A percentile compares a stretch with the other conserved stretches of the same genome.
These are phyloP conservation scores for Pipistrellus kuhlii DNA, from an alignment of 2,797 vertebrate genomes.

Conservation along the genomic window DNA sequence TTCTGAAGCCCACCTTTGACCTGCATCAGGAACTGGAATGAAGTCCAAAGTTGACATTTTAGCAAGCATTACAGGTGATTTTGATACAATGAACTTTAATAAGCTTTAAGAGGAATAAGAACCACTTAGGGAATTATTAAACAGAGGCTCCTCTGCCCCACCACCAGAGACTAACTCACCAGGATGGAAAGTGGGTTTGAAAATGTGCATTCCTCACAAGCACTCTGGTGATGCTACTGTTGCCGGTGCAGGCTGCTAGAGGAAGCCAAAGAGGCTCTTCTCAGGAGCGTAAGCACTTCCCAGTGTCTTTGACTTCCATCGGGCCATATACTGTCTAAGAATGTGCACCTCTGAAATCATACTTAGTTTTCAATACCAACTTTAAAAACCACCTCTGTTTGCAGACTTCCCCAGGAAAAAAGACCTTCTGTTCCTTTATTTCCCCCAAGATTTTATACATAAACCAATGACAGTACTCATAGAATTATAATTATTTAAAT, in stretches of 20 bases:
- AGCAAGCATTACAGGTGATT: background rate
- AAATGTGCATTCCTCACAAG: background rate
- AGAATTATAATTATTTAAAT: conserved; percentile 8
- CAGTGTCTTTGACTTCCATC: background rate
- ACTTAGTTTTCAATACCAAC: background rate
- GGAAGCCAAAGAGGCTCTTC: background rate
- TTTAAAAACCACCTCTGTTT: background rate
- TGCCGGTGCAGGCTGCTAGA: background rate
- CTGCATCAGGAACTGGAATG: background rate
- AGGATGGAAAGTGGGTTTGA: background rate
- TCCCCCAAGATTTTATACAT: background rate
- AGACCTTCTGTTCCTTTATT: background rate
- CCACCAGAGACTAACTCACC: background rate
- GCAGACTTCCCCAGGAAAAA: background rate
- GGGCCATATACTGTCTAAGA: background rate
- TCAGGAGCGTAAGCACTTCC: background rate
- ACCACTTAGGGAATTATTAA: background rate
- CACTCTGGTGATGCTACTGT: background rate
- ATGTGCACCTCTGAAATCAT: background rate
- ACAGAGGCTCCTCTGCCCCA: background rate
- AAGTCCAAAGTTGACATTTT: background rate
- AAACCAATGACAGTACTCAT: background rate
- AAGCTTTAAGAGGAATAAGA: background rate
- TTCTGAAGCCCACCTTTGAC: background rate
- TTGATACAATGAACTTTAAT: background rate